Conservation (phyloP, 2,888 invertebrate species). For the Liodrosophila aerea region DNA sequence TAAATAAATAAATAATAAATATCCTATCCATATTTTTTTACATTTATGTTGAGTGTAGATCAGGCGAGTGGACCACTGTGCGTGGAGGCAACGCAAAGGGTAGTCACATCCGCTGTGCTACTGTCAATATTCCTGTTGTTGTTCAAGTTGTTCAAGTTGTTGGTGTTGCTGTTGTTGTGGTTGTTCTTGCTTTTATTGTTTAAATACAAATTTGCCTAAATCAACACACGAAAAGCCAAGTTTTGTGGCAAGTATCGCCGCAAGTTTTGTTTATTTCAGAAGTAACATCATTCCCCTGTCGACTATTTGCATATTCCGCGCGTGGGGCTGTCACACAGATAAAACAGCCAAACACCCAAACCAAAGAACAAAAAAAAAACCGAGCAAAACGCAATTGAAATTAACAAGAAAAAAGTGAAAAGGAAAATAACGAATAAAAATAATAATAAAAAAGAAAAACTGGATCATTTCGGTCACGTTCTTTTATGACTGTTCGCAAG, state of each 20-base stretch:
- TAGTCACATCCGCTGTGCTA: conserved; percentile 35
- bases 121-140: conserved; percentile 35
- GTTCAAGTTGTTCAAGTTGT: conserved; percentile 6
- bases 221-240: conserved; percentile 59
- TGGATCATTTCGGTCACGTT: conserved; percentile 51
- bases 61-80: too few relatives aligned
- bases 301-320: conserved; percentile 33
- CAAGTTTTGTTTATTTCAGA: conserved; percentile 60
- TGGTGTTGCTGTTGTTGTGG: conserved; percentile 3
- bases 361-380: neutral
- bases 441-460: conserved; percentile 18
- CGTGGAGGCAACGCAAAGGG: conserved; percentile 9
- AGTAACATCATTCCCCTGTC: conserved; percentile 46
- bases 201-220: conserved; percentile 72
- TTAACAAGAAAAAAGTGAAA: conserved; percentile 1
- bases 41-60: too few relatives aligned
- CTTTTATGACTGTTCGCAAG: conserved; percentile 10
- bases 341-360: conserved; percentile 6
- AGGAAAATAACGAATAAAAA: neutral
- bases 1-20: too few relatives aligned
- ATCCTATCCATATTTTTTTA: too few relatives aligned
- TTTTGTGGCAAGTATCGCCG: conserved; percentile 46
- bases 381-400: neutral
- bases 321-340: conserved; percentile 33
- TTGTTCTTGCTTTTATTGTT: conserved; percentile 39